Percentiles rank a stretch among this genome's conserved stretches.
phyloP scores from a whole-genome alignment of 2,113 vertebrate genomes.

The Ptyas mucosa region DNA sequence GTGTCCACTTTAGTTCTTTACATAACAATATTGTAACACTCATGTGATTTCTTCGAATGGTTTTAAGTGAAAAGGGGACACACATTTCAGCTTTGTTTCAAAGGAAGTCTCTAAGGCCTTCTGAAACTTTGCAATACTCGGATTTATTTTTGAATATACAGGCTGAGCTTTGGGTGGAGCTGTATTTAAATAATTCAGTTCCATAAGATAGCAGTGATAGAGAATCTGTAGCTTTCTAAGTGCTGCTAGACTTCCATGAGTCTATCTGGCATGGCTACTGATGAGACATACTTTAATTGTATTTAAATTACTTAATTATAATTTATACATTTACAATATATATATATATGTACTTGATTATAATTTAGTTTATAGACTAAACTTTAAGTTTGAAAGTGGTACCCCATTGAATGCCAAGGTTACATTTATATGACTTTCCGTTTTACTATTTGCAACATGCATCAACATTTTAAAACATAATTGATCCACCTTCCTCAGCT shows the following conservation, averaged over 20 bases:
- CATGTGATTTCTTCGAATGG: not conserved
- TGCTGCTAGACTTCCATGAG: not conserved
- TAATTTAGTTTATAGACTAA: not conserved
- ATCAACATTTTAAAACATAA: not conserved
- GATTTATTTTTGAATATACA: not conserved
- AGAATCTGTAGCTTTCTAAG: not conserved
- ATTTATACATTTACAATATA: not conserved
- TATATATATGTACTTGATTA: not conserved
- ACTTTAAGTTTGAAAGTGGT: not conserved
- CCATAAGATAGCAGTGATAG: not conserved
- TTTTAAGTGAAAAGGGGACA: not conserved
- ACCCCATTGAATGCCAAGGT: not conserved
- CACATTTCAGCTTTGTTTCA: not conserved
- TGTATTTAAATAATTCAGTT: not conserved
- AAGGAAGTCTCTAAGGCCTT: not conserved
- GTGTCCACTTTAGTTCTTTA: not conserved
- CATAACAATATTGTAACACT: not conserved
- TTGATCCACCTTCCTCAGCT: not conserved
- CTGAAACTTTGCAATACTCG: not conserved
- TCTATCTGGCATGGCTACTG: not conserved
- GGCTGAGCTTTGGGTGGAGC: not conserved
- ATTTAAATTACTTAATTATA: not conserved
- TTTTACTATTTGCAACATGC: not conserved
- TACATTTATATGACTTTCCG: not conserved
- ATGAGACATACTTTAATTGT: not conserved